Percentiles rank a stretch among this genome's conserved stretches.
Evolutionary conservation across 2,797 vertebrate species (phyloP).

Genomic region (Pogoniulus pusillus): DNA sequence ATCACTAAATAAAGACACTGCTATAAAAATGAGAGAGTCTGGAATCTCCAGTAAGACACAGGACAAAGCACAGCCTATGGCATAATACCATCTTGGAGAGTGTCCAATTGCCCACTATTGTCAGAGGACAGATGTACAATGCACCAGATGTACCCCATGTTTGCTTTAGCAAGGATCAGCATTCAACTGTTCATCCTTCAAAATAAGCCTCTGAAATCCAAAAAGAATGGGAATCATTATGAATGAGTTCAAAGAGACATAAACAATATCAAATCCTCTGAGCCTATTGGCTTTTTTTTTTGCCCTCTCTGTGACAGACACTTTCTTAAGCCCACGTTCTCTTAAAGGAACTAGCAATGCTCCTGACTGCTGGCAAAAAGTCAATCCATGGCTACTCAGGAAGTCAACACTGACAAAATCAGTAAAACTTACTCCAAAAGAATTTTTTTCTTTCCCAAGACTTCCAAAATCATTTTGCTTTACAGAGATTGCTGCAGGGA

Average conservation of each 20-base stretch:
- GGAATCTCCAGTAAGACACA: constrained; percentile 37
- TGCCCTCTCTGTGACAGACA: constrained; percentile 30
- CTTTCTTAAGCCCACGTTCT: constrained; percentile 52
- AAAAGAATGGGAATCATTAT: constrained; percentile 66
- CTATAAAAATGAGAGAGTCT: neutral
- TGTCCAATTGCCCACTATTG: constrained; percentile 49
- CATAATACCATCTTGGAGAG: constrained; percentile 61
- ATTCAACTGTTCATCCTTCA: constrained; percentile 57
- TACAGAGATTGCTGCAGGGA: constrained; percentile 56
- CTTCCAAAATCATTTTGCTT: constrained; percentile 70
- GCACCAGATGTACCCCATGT: constrained; percentile 50
- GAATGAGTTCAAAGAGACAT: constrained; percentile 66
- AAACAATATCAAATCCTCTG: constrained; percentile 66
- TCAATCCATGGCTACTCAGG: constrained; percentile 13
- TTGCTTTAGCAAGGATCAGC: constrained; percentile 64
- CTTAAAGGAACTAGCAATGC: constrained; percentile 36
- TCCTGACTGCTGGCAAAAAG: constrained; percentile 60
- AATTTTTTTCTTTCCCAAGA: constrained; percentile 60
- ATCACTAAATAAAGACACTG: constrained; percentile 16
- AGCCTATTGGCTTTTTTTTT: constrained; percentile 9
- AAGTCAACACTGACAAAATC: constrained; percentile 50
- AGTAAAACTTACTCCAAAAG: constrained; percentile 61
- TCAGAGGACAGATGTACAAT: constrained; percentile 58
- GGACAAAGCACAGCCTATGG: constrained; percentile 52
- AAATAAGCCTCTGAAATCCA: constrained; percentile 70